These are phyloP conservation scores for Drosophila pandora DNA, from an alignment of 1,140 invertebrate species.

Conservation along the genomic window DNA sequence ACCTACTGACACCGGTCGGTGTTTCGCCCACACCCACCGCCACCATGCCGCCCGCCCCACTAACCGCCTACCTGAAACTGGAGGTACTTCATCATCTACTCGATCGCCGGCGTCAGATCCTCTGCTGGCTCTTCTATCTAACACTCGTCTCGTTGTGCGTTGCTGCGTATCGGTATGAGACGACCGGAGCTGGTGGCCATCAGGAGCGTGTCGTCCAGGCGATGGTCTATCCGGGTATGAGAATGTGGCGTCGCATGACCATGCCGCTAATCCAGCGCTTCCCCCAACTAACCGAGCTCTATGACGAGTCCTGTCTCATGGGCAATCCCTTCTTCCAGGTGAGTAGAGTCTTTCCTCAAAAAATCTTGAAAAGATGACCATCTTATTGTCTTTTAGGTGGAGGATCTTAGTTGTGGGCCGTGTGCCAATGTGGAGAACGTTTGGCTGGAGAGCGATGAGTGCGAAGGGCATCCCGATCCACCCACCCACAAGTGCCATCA, in stretches of 20 bases:
- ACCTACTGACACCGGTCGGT: background rate
- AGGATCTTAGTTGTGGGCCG: conserved; percentile 88
- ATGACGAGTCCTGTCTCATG: conserved; percentile 90
- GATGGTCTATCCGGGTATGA: conserved; percentile 85
- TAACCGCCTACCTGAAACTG: conserved; percentile 61
- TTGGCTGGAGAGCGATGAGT: conserved; percentile 65
- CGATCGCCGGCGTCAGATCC: conserved; percentile 73
- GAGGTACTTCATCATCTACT: conserved; percentile 77
- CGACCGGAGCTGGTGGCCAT: conserved; percentile 66
- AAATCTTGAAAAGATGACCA: no score
- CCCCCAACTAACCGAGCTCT: conserved; percentile 85
- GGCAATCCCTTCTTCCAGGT: conserved; percentile 89
- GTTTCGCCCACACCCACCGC: background rate
- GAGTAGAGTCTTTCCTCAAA: no score
- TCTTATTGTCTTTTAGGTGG: conserved; percentile 84
- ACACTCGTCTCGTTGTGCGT: conserved; percentile 66
- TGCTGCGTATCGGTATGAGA: conserved; percentile 75
- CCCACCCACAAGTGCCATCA: conserved; percentile 34
- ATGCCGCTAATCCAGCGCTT: conserved; percentile 85
- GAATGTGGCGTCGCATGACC: conserved; percentile 84
- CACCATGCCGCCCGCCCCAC: conserved; percentile 17
- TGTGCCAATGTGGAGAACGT: conserved; percentile 87
- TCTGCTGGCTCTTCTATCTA: conserved; percentile 78
- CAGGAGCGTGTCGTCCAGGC: conserved; percentile 84
- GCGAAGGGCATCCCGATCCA: conserved; percentile 7